These are phyloP conservation scores for Solea solea DNA, from an alignment of 2,113 vertebrate species.

Conservation along the genomic window DNA sequence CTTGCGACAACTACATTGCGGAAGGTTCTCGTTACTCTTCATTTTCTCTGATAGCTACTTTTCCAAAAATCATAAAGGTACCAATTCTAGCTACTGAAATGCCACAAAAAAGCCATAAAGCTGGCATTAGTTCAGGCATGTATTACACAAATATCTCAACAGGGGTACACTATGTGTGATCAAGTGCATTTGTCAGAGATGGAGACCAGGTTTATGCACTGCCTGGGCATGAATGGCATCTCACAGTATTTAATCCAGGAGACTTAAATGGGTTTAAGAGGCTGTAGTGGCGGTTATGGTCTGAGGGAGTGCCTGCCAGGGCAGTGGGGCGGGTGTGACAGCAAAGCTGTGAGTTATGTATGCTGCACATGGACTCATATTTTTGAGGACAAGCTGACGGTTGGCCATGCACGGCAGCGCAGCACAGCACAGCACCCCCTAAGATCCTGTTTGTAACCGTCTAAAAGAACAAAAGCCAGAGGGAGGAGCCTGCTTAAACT, in stretches of 20 bases:
- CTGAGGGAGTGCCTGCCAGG: slow-evolving; percentile 53
- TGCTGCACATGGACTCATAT: slow-evolving; percentile 66
- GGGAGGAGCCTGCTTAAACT: slow-evolving; percentile 73
- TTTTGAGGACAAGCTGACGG: slow-evolving; percentile 70
- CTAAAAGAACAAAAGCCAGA: slow-evolving; percentile 73
- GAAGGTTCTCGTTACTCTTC: slow-evolving; percentile 13
- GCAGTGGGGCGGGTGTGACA: slow-evolving; percentile 45
- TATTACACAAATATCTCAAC: slow-evolving; percentile 31
- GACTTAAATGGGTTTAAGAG: slow-evolving; percentile 56
- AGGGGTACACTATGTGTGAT: slow-evolving; percentile 24
- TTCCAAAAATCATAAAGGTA: slow-evolving; percentile 28
- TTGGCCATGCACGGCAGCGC: slow-evolving; percentile 68
- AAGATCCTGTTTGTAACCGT: slow-evolving; percentile 81
- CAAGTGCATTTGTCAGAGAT: slow-evolving; percentile 49
- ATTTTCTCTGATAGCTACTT: slow-evolving; percentile 37
- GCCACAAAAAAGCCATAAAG: slow-evolving; percentile 55
- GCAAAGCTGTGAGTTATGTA: slow-evolving; percentile 68
- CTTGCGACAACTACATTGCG: slow-evolving; percentile 8
- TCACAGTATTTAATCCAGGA: slow-evolving; percentile 58
- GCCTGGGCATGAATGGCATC: slow-evolving; percentile 43
- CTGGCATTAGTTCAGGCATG: slow-evolving; percentile 45
- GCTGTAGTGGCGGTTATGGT: slow-evolving; percentile 56
- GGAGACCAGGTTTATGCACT: slow-evolving; percentile 40
- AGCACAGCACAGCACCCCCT: slow-evolving; percentile 65
- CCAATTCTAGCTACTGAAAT: slow-evolving; percentile 33